These are phyloP conservation scores for Coenonympha glycerion DNA, from an alignment of 2,888 invertebrate genomes.

Conservation along the genomic window DNA sequence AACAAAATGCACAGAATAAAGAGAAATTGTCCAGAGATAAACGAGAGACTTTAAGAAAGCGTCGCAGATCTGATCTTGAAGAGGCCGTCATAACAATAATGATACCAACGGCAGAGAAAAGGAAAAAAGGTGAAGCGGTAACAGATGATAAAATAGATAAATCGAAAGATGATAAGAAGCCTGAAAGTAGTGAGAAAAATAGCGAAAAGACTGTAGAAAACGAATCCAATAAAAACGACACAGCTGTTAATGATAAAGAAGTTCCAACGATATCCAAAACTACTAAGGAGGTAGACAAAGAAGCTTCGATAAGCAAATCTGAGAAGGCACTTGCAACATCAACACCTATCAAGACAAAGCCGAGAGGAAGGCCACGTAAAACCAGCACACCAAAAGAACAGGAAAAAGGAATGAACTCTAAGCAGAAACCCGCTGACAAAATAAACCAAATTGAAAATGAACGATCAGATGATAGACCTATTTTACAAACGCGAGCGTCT, in stretches of 20 bases:
- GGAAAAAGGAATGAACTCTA: conserved; percentile 21
- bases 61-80: conserved; percentile 55
- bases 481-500: conserved; percentile 34
- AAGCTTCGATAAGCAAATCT: neutral
- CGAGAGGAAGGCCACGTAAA: conserved; percentile 29
- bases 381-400: conserved; percentile 31
- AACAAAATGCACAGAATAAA: conserved; percentile 21
- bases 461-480: conserved; percentile 28
- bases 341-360: conserved; percentile 27
- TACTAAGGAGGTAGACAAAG: conserved; percentile 20
- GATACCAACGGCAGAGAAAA: conserved; percentile 43
- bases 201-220: conserved; percentile 24
- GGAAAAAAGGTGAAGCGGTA: conserved; percentile 38
- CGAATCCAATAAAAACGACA: neutral
- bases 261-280: neutral
- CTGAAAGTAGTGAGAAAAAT: conserved; percentile 11
- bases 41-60: conserved; percentile 45
- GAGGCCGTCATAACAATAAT: conserved; percentile 50
- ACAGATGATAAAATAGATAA: too few relatives aligned
- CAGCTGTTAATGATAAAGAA: conserved; percentile 1
- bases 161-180: conserved; percentile 1
- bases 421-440: conserved; percentile 16
- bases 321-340: conserved; percentile 23
- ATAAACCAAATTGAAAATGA: conserved; percentile 30
- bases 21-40: too few relatives aligned